Conservation (phyloP, 1,140 invertebrate genomes). For the Antheraea mylitta region DNA sequence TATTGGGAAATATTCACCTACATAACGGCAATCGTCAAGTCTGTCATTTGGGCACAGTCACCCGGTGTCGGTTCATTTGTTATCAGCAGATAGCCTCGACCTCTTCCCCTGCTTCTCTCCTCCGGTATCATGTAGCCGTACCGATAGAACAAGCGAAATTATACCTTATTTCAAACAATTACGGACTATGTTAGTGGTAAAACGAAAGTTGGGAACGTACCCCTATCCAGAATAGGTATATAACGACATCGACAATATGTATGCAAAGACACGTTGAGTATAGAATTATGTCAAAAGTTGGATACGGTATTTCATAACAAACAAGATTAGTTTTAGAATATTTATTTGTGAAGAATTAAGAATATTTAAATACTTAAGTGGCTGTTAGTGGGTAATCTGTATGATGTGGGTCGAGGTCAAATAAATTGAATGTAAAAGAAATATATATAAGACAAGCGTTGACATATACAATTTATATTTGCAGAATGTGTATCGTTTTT, state of each 20-base stretch:
- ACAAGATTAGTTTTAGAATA: background rate
- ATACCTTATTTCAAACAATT: slow-evolving; percentile 6
- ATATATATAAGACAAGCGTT: no score
- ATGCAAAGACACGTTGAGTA: slow-evolving; percentile 20
- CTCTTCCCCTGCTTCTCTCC: slow-evolving; percentile 49
- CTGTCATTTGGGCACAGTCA: slow-evolving; percentile 40
- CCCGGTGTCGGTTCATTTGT: slow-evolving; percentile 45
- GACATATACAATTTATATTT: no score
- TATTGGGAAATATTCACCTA: slow-evolving; percentile 9
- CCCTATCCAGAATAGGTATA: slow-evolving; percentile 33
- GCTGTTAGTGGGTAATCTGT: no score
- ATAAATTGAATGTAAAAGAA: no score
- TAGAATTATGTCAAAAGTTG: background rate
- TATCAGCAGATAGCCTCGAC: slow-evolving; percentile 70
- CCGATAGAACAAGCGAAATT: slow-evolving; percentile 11
- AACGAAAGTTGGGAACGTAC: slow-evolving; percentile 21
- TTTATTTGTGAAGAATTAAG: background rate
- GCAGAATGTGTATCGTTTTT: no score
- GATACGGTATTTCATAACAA: background rate
- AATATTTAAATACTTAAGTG: no score
- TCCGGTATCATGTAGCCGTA: slow-evolving; percentile 19
- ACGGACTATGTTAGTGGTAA: slow-evolving; percentile 5
- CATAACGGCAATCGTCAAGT: slow-evolving; percentile 13
- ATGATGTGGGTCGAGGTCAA: no score
- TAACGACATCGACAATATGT: slow-evolving; percentile 30